Evolutionary conservation across 2,888 invertebrate genomes (phyloP).

Genomic region (Papilio protenor): DNA sequence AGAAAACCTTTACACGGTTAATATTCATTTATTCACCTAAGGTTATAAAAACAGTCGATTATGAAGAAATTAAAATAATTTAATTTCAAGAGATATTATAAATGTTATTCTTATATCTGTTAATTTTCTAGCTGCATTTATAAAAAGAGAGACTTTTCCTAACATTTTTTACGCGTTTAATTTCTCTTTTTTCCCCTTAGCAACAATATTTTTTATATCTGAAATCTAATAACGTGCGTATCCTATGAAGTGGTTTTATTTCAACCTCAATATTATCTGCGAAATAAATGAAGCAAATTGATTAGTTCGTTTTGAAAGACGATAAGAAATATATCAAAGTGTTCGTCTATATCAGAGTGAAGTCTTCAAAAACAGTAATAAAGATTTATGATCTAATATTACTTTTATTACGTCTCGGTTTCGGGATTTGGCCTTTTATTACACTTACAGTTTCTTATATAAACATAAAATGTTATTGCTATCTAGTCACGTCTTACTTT

Average conservation of each 20-base stretch:
- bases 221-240: not conserved
- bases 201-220: not conserved
- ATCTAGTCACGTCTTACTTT: slow-evolving; percentile 33
- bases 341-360: slow-evolving; percentile 70
- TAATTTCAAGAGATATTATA: not conserved
- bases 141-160: too few relatives aligned
- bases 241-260: not conserved
- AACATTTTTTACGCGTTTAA: too few relatives aligned
- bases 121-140: too few relatives aligned
- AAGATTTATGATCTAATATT: slow-evolving; percentile 80
- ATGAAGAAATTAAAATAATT: not conserved
- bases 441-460: slow-evolving; percentile 73
- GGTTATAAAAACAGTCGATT: not conserved
- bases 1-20: slow-evolving; percentile 45
- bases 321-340: slow-evolving; percentile 70
- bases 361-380: slow-evolving; percentile 67
- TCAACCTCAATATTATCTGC: slow-evolving; percentile 5
- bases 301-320: slow-evolving; percentile 45
- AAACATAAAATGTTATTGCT: slow-evolving; percentile 66
- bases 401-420: slow-evolving; percentile 80
- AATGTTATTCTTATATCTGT: not conserved
- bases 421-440: slow-evolving; percentile 78
- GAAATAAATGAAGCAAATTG: slow-evolving; percentile 31
- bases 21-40: slow-evolving; percentile 19
- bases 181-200: not conserved